A percentile compares a stretch with the other conserved stretches of the same genome.
These are phyloP conservation scores for Eupsittula cactorum DNA, from an alignment of 2,113 vertebrate genomes.

Conservation along the genomic window DNA sequence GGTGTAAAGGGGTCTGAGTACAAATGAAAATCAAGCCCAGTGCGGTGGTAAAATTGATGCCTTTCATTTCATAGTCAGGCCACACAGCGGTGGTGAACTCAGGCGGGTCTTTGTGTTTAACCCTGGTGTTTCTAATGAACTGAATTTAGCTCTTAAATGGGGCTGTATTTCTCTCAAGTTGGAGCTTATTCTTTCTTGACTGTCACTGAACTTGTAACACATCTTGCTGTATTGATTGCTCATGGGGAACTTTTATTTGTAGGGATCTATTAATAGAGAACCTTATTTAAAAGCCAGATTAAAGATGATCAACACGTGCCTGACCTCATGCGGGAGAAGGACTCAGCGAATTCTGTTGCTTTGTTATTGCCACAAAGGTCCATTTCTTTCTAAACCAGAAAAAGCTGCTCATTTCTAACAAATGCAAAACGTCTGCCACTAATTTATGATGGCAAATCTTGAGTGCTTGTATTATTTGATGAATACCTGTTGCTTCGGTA, in stretches of 20 bases:
- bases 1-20: neutral
- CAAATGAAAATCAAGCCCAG: slow-evolving; percentile 9
- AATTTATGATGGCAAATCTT: neutral
- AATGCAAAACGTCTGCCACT: slow-evolving; percentile 19
- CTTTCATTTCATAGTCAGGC: slow-evolving; percentile 3
- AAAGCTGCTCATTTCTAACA: neutral
- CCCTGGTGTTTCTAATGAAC: slow-evolving; percentile 23
- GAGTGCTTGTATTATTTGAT: neutral
- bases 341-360: neutral
- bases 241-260: neutral
- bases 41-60: neutral
- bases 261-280: slow-evolving; percentile 35
- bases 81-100: neutral
- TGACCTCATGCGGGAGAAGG: neutral
- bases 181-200: neutral
- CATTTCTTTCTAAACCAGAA: neutral
- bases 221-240: slow-evolving; percentile 28
- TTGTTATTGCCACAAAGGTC: neutral
- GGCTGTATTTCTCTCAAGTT: neutral
- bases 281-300: slow-evolving; percentile 57
- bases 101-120: slow-evolving; percentile 28
- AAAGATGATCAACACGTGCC: neutral
- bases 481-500: neutral
- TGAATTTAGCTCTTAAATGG: slow-evolving; percentile 1
- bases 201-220: slow-evolving; percentile 8